These are phyloP conservation scores for Hormiphora californensis DNA, from an alignment of 37 sponge, comb jelly and placozoan genomes.

Conservation along the genomic window DNA sequence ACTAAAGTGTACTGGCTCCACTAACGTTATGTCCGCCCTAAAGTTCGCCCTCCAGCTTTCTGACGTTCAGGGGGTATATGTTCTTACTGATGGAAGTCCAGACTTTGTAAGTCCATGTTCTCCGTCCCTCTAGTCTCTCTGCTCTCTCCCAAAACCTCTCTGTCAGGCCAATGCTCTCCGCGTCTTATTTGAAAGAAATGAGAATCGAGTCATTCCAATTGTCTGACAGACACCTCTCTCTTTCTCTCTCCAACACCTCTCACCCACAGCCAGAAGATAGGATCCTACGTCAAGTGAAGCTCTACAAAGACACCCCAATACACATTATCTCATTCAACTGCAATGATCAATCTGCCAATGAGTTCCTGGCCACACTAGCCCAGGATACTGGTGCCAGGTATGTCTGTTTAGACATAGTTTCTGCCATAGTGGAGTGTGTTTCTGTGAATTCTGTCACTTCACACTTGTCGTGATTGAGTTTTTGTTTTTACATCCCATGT, in stretches of 20 bases:
- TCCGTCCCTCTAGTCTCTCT: too few species aligned
- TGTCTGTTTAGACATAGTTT: neutral
- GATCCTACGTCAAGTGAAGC: constrained; percentile 63
- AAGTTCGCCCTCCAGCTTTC: constrained; percentile 54
- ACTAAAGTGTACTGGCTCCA: constrained; percentile 66
- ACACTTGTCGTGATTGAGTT: too few species aligned
- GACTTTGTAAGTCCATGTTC: constrained; percentile 57
- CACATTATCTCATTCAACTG: constrained; percentile 94
- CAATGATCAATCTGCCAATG: constrained; percentile 70
- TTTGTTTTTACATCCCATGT: too few species aligned
- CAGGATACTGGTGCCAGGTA: constrained; percentile 73
- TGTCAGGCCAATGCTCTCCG: too few species aligned
- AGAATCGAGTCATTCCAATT: too few species aligned
- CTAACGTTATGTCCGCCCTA: constrained; percentile 71
- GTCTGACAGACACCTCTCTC: too few species aligned
- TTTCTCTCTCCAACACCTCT: too few species aligned
- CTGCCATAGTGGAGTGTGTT: neutral
- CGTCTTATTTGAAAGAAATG: too few species aligned
- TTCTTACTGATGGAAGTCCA: constrained; percentile 80
- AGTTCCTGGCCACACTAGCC: constrained; percentile 73
- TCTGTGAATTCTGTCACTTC: neutral
- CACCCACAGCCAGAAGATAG: constrained; percentile 60
- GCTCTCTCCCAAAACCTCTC: too few species aligned
- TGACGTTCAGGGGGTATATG: constrained; percentile 71
- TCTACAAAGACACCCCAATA: constrained; percentile 63